Conservation (phyloP, 2,113 vertebrate genomes). For the Bubo blakistoni region DNA sequence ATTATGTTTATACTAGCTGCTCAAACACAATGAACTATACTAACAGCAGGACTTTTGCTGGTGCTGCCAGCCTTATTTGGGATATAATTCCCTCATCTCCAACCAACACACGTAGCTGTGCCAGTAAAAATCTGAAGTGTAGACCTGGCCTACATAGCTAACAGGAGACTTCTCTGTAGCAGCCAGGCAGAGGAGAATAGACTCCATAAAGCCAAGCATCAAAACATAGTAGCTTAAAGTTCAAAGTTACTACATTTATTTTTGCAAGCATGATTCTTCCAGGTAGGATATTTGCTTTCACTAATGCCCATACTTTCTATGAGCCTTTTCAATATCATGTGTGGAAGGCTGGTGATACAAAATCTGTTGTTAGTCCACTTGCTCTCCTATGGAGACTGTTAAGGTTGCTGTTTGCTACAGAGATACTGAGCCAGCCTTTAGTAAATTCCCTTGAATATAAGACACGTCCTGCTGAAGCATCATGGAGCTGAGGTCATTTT, state of each 20-base stretch:
- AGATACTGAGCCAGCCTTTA: neutral
- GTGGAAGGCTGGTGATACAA: neutral
- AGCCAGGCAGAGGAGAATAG: neutral
- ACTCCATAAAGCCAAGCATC: neutral
- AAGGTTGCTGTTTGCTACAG: neutral
- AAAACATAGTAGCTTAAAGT: neutral
- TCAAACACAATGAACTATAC: neutral
- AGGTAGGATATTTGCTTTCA: neutral
- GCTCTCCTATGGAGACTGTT: neutral
- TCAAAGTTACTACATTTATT: neutral
- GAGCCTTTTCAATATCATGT: neutral
- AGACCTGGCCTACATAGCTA: neutral
- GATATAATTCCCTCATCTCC: neutral
- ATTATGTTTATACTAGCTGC: neutral
- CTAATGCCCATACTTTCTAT: neutral
- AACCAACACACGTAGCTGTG: neutral
- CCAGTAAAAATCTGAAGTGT: neutral
- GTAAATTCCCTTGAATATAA: neutral
- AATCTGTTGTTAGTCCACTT: neutral
- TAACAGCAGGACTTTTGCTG: neutral
- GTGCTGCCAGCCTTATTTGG: neutral
- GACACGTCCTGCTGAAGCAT: neutral
- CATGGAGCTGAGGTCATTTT: neutral
- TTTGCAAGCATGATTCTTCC: neutral
- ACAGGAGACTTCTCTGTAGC: neutral